A percentile compares a stretch with the other conserved stretches of the same genome.
These are phyloP conservation scores for Altica lythri DNA, from an alignment of 2,888 invertebrate species.

Conservation along the genomic window DNA sequence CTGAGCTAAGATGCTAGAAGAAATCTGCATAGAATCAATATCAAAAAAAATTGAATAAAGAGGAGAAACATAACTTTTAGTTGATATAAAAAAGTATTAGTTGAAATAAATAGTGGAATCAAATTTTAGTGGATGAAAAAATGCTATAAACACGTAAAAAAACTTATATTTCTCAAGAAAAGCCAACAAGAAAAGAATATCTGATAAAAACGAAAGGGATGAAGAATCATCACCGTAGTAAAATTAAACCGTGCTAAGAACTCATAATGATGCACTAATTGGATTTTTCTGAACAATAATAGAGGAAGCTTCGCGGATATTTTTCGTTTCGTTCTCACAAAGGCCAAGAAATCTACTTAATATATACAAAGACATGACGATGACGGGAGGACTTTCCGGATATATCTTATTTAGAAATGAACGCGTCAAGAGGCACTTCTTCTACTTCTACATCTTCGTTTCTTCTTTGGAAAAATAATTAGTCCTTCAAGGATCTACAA, in stretches of 20 bases:
- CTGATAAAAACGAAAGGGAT: slow-evolving; percentile 2
- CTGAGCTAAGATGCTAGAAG: too few relatives aligned
- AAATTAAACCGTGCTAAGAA: slow-evolving; percentile 18
- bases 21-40: too few relatives aligned
- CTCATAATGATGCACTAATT: slow-evolving; percentile 30
- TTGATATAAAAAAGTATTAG: too few relatives aligned
- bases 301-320: slow-evolving; percentile 27
- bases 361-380: slow-evolving; percentile 39
- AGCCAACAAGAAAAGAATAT: too few relatives aligned
- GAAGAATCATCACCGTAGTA: slow-evolving; percentile 12
- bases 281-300: slow-evolving; percentile 35
- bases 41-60: too few relatives aligned
- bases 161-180: too few relatives aligned
- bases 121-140: neutral
- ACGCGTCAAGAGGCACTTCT: slow-evolving; percentile 3
- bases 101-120: too few relatives aligned
- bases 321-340: slow-evolving; percentile 32
- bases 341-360: slow-evolving; percentile 39
- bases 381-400: slow-evolving; percentile 30
- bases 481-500: slow-evolving; percentile 20
- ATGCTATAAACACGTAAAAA: neutral
- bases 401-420: slow-evolving; percentile 29
- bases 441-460: slow-evolving; percentile 25
- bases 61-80: too few relatives aligned
- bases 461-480: slow-evolving; percentile 35